Percentiles rank a stretch among this genome's conserved stretches.
phyloP scores from a whole-genome alignment of 2,797 vertebrate genomes.

The Myotis myotis region DNA sequence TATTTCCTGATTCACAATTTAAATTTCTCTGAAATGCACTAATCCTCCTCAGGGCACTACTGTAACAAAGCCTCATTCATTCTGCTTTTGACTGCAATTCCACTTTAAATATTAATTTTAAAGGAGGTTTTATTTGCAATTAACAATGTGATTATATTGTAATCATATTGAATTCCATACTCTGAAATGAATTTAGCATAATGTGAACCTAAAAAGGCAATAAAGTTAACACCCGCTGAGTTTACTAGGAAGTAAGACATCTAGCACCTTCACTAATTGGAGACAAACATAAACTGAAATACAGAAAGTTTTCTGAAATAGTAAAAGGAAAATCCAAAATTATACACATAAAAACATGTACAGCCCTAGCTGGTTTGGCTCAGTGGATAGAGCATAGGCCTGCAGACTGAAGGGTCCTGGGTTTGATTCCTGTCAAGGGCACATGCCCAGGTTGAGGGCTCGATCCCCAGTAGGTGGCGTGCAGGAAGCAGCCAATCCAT shows the following conservation, averaged over 20 bases:
- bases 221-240: constrained; percentile 5
- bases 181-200: constrained; percentile 43
- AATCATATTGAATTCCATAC: constrained; percentile 33
- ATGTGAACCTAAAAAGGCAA: constrained; percentile 1
- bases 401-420: too few relatives aligned
- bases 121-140: constrained; percentile 58
- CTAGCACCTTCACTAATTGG: background rate
- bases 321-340: background rate
- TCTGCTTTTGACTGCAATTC: constrained; percentile 31
- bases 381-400: too few relatives aligned
- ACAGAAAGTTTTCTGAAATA: constrained; percentile 5
- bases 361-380: too few relatives aligned
- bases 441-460: too few relatives aligned
- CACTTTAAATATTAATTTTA: constrained; percentile 63
- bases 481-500: too few relatives aligned
- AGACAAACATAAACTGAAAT: background rate
- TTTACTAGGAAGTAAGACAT: background rate
- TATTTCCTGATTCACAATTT: background rate
- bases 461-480: too few relatives aligned
- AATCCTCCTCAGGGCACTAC: constrained; percentile 15
- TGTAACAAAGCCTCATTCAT: constrained; percentile 38
- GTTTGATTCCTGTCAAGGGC: too few relatives aligned
- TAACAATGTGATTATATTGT: constrained; percentile 36
- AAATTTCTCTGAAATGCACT: constrained; percentile 34
- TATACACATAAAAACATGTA: background rate